Percentiles rank a stretch among this genome's conserved stretches.
Evolutionary conservation across 2,888 invertebrate species (phyloP).

Genomic region (Eretmocerus hayati): DNA sequence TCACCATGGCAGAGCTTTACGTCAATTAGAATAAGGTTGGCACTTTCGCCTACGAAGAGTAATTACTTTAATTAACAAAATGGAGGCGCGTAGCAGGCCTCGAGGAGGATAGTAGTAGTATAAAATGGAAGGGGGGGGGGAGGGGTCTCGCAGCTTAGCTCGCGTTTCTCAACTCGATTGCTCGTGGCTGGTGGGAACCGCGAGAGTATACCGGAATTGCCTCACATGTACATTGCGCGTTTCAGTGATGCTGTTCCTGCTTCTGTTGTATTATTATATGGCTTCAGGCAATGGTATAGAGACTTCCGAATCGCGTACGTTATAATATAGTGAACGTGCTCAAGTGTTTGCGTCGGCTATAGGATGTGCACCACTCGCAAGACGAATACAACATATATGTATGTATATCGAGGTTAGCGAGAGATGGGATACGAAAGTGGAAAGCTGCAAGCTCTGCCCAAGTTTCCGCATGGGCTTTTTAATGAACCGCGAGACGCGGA

Average conservation of each 20-base stretch:
- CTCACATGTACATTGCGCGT: not conserved
- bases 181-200: conserved; percentile 47
- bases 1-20: conserved; percentile 45
- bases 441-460: no score
- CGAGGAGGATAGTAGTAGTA: no score
- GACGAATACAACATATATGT: no score
- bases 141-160: conserved; percentile 34
- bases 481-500: no score
- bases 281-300: no score
- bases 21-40: conserved; percentile 52
- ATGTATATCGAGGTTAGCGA: no score
- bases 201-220: conserved; percentile 17
- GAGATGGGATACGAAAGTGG: no score
- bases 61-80: conserved; percentile 53
- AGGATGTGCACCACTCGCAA: not conserved
- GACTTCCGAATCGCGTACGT: not conserved
- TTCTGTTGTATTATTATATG: no score
- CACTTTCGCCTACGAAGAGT: conserved; percentile 50
- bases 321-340: conserved; percentile 8
- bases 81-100: no score
- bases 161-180: conserved; percentile 46
- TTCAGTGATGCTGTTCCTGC: not conserved
- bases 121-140: no score
- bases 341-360: conserved; percentile 7
- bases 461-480: no score